Evolutionary conservation across 92 coral and sea anemone species (phyloP), one percentile per base, ranked within the genome.

Genomic region (Virgularia gustaviana): DNA sequence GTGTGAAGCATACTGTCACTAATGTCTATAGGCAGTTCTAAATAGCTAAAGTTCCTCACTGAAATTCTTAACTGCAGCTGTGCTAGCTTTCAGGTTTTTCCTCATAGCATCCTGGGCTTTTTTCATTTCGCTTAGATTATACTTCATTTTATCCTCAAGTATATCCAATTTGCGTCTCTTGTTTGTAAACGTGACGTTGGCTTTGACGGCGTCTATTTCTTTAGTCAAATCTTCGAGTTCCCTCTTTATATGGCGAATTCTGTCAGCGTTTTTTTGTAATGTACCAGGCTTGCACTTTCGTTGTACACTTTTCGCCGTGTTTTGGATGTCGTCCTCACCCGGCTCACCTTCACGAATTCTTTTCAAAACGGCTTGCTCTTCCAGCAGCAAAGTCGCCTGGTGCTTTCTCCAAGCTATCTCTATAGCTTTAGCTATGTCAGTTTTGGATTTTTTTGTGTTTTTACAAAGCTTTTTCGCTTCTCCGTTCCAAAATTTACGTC

Each of bases 21-120:
- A 11, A 11, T 11, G 12, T 43, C 12, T 11, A 43, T 43, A n/a
- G n/a, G n/a, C 49, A 11, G 49, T 11, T n/a, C n/a, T 43, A 11
- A n/a, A 43, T 43, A 11, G 12, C n/a, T 43, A 43, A 11, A 11
- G 49, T n/a, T 43, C n/a, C 49, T 43, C n/a, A 43, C 12, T n/a
- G 6, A 64, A 23, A 24, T 28, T 32, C 36, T 64, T 64, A 34
- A 64, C 4, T 24, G 49, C 20, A 28, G 72, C 27, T 31, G 39
- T 44, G 49, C 35, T 64, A 23, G 55, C 35, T 44, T 64, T 64
- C 24, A 64, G 19, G 39, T 64, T 64, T 64, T 71, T 57, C 9
- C 44, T 52, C 67, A 71, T 45, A 5, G 77, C 51, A 30, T 55
- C 77, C 33, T 71, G 77, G 2, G 77, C 77, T 54, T 71, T 71